Base-by-base conservation (phyloP, 2,113 vertebrate species). In the Prietella phreatophila region DNA sequence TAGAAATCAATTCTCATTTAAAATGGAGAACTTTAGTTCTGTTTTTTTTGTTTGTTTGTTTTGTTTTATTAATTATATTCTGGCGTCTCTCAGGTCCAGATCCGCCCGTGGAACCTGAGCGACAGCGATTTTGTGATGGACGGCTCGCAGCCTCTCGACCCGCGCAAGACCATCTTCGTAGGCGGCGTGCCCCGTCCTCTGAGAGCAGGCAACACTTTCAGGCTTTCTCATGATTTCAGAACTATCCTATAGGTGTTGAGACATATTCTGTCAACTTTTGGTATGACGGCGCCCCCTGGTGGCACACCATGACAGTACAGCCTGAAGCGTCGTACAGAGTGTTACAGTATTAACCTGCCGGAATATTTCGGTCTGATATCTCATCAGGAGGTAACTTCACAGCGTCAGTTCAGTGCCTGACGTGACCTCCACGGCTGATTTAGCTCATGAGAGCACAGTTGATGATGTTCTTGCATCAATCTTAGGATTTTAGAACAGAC, bases 91-190 rank as follows among this genome's bases (percentile, higher is more conserved):
- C 90, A 99, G 98, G 98, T 99, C 92, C 98, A 99, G 95, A 99
- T 99, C 86, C 97, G 97, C 83, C 98, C 98, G 27, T 99, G 98
- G 98, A 99, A 99, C 93, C 93, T 99, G 91, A 98, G 97, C 73
- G 98, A 99, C 91, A 99, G 98, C 89, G 98, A 99, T 92, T 99
- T 99, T 85, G 98, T 99, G 91, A 99, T 99, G 98, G 98, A 99
- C 76, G 98, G 98, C 86, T 99, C 98, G 11, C 98, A 99, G 92
- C 98, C 98, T 0, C 96, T 99, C 36, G 98, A 99, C 94, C 98
- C 98, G 71, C 96, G 98, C 89, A 99, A 99, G 95, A 99, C 98
- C 90, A 99, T 99, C 95, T 99, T 99, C 95, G 98, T 99, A 92
- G 98, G 98, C 82, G 98, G 98, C 11, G 98, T 99, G 69, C 98